phyloP scores from a whole-genome alignment of 1,140 invertebrate species.

The Luehdorfia chinensis region DNA sequence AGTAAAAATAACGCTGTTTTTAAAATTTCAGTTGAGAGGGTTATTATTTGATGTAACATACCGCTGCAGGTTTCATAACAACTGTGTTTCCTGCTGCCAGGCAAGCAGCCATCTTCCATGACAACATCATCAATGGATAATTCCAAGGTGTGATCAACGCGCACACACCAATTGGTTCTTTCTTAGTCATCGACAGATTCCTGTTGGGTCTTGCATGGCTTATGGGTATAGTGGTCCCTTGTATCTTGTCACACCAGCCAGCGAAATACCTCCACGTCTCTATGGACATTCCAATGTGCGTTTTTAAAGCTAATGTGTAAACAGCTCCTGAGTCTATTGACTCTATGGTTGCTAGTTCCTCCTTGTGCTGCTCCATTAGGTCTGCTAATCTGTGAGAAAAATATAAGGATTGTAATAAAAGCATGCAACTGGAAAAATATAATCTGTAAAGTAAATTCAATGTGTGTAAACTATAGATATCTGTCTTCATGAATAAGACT shows the following conservation, averaged over 20 bases:
- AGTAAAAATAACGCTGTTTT: no score
- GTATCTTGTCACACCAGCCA: constrained; percentile 96
- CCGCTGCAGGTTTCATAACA: constrained; percentile 95
- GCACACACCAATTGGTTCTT: constrained; percentile 95
- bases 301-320: constrained; percentile 96
- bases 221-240: constrained; percentile 94
- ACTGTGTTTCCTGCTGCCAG: constrained; percentile 95
- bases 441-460: no score
- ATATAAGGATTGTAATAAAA: no score
- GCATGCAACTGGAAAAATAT: no score
- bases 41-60: no score
- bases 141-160: constrained; percentile 98
- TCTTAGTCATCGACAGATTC: constrained; percentile 92
- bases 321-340: constrained; percentile 96
- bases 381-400: constrained; percentile 88
- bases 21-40: no score
- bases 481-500: no score
- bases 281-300: constrained; percentile 95
- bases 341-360: constrained; percentile 96
- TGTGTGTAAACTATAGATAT: no score
- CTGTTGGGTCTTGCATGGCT: constrained; percentile 92
- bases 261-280: constrained; percentile 96
- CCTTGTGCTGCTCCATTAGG: constrained; percentile 95
- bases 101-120: constrained; percentile 98
- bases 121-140: constrained; percentile 98